Evolutionary conservation across 1,140 invertebrate genomes (phyloP).

Genomic region (Eriosoma lanigerum): DNA sequence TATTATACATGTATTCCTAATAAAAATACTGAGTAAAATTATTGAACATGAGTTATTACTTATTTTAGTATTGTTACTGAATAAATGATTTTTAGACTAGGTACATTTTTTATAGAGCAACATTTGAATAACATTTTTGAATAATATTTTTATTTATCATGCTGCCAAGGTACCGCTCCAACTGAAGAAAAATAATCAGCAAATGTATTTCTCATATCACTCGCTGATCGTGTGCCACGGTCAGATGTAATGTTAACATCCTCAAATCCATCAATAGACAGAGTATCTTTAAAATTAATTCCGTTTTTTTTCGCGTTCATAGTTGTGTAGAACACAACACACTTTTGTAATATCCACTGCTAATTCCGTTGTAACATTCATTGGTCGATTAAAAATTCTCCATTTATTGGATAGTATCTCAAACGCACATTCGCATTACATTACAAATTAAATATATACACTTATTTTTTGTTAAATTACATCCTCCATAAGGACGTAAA

Average conservation of each 20-base stretch:
- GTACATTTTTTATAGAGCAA: no score
- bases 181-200: no score
- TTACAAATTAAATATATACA: constrained; percentile 58
- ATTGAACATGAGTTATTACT: no score
- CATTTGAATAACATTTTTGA: no score
- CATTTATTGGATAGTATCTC: constrained; percentile 56
- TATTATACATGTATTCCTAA: background rate
- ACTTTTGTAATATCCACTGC: constrained; percentile 54
- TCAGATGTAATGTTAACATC: constrained; percentile 16
- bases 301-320: constrained; percentile 53
- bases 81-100: no score
- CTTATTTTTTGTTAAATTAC: constrained; percentile 53
- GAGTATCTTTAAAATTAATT: constrained; percentile 53
- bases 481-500: constrained; percentile 56
- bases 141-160: background rate
- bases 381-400: constrained; percentile 53
- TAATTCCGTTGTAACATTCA: constrained; percentile 54
- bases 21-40: background rate
- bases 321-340: constrained; percentile 52
- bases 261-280: constrained; percentile 42
- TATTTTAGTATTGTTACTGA: no score
- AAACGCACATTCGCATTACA: constrained; percentile 59
- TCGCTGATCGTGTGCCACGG: background rate
- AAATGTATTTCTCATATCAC: no score
- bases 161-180: background rate